Conservation (phyloP, 2,113 vertebrate species). For the Puntigrus tetrazona region DNA sequence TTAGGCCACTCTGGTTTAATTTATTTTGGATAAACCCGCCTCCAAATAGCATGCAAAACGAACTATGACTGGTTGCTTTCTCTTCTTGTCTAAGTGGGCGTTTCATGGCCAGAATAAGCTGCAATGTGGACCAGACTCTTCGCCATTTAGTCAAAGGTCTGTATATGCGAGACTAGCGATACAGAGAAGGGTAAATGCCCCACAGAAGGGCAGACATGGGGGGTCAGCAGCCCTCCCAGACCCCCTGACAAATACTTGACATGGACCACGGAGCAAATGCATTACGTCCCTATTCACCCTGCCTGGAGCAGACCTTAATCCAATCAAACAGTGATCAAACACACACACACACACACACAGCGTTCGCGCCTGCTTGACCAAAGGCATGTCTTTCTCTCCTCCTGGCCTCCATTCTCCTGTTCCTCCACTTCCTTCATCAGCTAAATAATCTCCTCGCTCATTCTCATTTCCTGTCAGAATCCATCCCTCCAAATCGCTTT, state of each 20-base stretch:
- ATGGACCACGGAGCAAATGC: conserved; percentile 62
- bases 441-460: conserved; percentile 28
- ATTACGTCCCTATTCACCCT: conserved; percentile 55
- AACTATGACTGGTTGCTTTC: not conserved
- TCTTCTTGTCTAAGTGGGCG: conserved; percentile 12
- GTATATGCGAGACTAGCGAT: not conserved
- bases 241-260: conserved; percentile 62
- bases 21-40: not conserved
- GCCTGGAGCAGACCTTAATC: conserved; percentile 52
- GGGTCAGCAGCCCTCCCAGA: conserved; percentile 61
- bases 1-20: not conserved
- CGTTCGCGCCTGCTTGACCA: conserved; percentile 39
- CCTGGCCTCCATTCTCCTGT: conserved; percentile 16
- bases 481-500: conserved; percentile 11
- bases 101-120: conserved; percentile 4
- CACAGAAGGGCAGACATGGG: conserved; percentile 55
- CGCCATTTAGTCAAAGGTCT: conserved; percentile 13
- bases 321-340: conserved; percentile 53
- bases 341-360: conserved; percentile 39
- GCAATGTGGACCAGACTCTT: conserved; percentile 11
- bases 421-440: conserved; percentile 30
- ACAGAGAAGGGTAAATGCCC: conserved; percentile 39
- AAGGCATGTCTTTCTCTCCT: conserved; percentile 46
- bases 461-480: conserved; percentile 8
- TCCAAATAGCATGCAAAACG: not conserved